Evolutionary conservation across 2,888 invertebrate genomes (phyloP).

Genomic region (Julus scandinavius): DNA sequence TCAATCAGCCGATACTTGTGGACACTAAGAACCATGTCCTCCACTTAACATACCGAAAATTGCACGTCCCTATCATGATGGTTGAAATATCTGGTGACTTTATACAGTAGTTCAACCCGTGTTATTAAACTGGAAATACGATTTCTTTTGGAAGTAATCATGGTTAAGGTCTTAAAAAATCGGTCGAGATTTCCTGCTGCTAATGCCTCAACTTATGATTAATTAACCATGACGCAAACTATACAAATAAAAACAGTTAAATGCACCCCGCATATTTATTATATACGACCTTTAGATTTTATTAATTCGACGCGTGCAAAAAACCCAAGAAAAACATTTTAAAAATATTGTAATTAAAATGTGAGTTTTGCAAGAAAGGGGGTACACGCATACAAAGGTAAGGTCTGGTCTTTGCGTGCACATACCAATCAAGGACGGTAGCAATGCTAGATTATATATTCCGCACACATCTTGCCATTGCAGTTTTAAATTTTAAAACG

Average conservation of each 20-base stretch:
- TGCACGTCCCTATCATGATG: too few species aligned
- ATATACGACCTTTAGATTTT: neutral
- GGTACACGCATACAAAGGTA: neutral
- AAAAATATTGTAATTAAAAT: neutral
- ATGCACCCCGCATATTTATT: neutral
- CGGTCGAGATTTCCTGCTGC: too few species aligned
- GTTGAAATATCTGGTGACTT: too few species aligned
- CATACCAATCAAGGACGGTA: constrained; percentile 24
- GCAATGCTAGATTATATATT: neutral
- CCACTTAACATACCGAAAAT: too few species aligned
- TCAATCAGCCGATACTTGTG: too few species aligned
- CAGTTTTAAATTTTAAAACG: neutral
- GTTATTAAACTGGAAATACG: too few species aligned
- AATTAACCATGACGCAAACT: neutral
- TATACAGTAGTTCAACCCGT: too few species aligned
- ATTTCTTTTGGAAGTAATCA: too few species aligned
- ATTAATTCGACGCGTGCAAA: neutral
- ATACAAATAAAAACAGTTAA: neutral
- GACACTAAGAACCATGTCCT: too few species aligned
- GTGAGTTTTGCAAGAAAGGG: neutral
- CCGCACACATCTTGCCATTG: neutral
- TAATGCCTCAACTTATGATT: neutral
- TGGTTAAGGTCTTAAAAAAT: too few species aligned
- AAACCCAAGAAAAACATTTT: neutral
- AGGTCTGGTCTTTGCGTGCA: constrained; percentile 1